Percentiles rank a stretch among this genome's conserved stretches.
Evolutionary conservation across 2,888 invertebrate species (phyloP).

Genomic region (Oscheius sp.): DNA sequence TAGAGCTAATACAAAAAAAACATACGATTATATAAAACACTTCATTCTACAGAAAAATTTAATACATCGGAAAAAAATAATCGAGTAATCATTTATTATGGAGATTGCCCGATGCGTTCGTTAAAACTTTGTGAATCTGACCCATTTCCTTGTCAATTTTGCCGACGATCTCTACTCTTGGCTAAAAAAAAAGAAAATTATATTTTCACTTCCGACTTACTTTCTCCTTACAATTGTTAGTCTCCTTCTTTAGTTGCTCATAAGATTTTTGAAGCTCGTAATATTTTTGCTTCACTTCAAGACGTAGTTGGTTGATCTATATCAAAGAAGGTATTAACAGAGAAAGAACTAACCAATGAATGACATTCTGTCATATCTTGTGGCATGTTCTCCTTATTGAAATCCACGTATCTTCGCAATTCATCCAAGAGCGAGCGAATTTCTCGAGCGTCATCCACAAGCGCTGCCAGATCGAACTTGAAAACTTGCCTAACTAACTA

Average conservation of each 20-base stretch:
- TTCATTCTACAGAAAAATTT: too few species aligned
- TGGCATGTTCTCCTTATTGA: constrained; percentile 21
- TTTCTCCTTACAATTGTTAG: constrained; percentile 11
- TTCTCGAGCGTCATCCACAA: constrained; percentile 11
- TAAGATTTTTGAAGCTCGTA: neutral
- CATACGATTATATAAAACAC: too few species aligned
- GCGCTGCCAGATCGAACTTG: constrained; percentile 12
- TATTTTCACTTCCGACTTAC: too few species aligned
- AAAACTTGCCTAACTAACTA: neutral
- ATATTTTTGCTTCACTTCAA: constrained; percentile 8
- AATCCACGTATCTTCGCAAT: neutral
- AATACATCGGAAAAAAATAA: too few species aligned
- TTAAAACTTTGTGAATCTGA: constrained; percentile 13
- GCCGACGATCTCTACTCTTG: neutral
- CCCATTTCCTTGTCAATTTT: constrained; percentile 7
- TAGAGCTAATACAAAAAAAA: too few species aligned
- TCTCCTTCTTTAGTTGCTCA: neutral
- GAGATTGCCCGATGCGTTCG: too few species aligned
- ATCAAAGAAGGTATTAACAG: neutral
- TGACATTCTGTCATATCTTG: neutral
- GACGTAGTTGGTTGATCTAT: neutral
- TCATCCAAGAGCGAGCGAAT: neutral
- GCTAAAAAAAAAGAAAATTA: too few species aligned
- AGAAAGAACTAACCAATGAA: neutral
- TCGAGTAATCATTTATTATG: too few species aligned